Evolutionary conservation across 2,888 invertebrate species (phyloP), one percentile per base, ranked within the genome.

Genomic region (Eueremaeus valkanovi): DNA sequence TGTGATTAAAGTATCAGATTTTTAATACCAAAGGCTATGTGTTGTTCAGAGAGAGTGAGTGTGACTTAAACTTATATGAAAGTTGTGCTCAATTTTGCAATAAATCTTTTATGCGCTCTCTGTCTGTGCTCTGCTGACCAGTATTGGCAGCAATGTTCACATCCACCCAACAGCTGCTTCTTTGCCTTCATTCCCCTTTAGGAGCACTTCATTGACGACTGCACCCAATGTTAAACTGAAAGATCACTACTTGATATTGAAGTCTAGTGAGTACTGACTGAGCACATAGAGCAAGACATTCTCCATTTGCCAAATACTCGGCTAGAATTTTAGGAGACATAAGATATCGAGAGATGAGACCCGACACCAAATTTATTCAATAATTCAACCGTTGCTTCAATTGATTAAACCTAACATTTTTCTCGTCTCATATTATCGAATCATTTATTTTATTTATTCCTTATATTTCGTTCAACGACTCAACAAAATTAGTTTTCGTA

Each of bases 221-320:
- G n/a, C 61, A 61, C 61, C 61, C 61, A 31, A 61, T 61, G 61
- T 61, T 33, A 9, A 61, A 61, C 29, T 31, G 61, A 61, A 61
- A 51, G 51, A 61, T 31, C 61, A 61, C 61, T 61, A 61, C 61
- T 61, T 61, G 11, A 61, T 3, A 61, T 61, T 13, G 31, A 61
- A 61, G 29, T 16, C 61, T 61, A 61, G 31, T 61, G 31, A 31
- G 21, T 24, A 31, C 5, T 61, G 16, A 61, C 9, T 51, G n/a
- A 51, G 21, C 5, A 18, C 21, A 51, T 51, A 40, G 40, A 21
- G 21, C 21, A 51, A 51, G 21, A 21, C 16, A 24, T 24, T 51
- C 21, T 24, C 24, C 21, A 51, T 18, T 61, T n/a, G n/a, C n/a
- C n/a, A n/a, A n/a, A n/a, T n/a, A 11, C 18, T 21, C 5, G 61